Evolutionary conservation across 2,113 vertebrate genomes (phyloP).

Genomic region (Paradisaea rubra): DNA sequence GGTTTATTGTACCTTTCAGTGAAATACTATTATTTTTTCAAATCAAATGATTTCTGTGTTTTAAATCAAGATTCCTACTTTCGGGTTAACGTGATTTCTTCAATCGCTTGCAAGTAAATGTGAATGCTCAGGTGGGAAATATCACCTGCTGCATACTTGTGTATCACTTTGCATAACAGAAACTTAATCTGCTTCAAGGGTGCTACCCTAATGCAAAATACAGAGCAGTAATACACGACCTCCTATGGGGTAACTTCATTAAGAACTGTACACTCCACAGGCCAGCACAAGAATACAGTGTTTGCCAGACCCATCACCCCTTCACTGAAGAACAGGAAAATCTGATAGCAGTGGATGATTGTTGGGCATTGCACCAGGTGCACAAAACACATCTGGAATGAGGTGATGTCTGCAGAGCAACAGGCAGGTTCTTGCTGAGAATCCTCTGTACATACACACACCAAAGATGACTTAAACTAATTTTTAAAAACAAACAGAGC

Average conservation of each 20-base stretch:
- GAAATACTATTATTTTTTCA: neutral
- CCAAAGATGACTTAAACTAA: neutral
- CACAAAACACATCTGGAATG: neutral
- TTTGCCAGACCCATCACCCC: neutral
- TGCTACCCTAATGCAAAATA: neutral
- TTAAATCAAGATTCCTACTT: neutral
- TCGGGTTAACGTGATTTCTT: neutral
- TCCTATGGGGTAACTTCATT: neutral
- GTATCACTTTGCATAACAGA: neutral
- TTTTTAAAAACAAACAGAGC: neutral
- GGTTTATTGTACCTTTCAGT: neutral
- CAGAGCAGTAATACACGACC: neutral
- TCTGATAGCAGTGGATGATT: neutral
- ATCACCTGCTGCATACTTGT: neutral
- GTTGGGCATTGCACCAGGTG: neutral
- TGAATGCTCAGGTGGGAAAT: neutral
- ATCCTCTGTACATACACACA: neutral
- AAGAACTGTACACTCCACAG: neutral
- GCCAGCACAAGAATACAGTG: neutral
- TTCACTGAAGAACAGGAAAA: neutral
- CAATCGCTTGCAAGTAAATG: neutral
- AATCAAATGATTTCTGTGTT: fast-evolving
- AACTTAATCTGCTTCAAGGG: neutral
- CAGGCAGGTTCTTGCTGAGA: neutral
- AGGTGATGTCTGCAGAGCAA: neutral